Evolutionary conservation across 2,888 invertebrate species (phyloP), one percentile per base, ranked within the genome.

Genomic region (Melanostoma mellinum): DNA sequence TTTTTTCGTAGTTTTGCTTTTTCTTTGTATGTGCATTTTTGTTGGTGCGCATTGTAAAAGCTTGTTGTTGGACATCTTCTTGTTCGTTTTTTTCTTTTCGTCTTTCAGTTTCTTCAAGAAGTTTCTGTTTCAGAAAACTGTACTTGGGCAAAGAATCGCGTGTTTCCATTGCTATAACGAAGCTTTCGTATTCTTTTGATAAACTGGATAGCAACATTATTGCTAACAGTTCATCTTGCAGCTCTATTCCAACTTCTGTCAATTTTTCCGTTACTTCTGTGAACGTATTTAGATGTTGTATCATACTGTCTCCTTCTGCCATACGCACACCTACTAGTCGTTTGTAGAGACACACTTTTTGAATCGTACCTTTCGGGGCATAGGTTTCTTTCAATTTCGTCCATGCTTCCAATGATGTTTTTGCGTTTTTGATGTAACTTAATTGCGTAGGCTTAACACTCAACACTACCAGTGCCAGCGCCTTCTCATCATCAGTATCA

Each of bases 361-460:
- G 79, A 67, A 79, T 60, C 4, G 75, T 72, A 32, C 75, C 68
- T 48, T 68, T 68, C 3, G 75, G 72, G 10, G 61, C 38, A 55
- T 69, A 75, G 3, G 61, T 72, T 46, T 10, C 56, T 36, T 60
- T 4, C 8, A 85, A 10, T 30, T 79, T 79, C 9, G 55, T 8
- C 79, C 85, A 79, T 9, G 85, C 85, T 67, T 74, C 79, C 32
- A 35, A 36, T 8, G 85, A 79, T 9, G 74, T 71, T 56, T 56
- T 73, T 10, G 56, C 60, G 46, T 72, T 67, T 60, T 77, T 85
- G 9, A 80, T 77, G 38, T 74, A 84, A n/a, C 60, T 42, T 32
- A 75, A 61, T 56, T 79, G 75, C 42, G 80, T 42, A 46, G 85
- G 69, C 56, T 75, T 77, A 8, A 76, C 72, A 30, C 75, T 68